Conservation (phyloP, 2,888 invertebrate genomes). For the Rhingia rostrata region DNA sequence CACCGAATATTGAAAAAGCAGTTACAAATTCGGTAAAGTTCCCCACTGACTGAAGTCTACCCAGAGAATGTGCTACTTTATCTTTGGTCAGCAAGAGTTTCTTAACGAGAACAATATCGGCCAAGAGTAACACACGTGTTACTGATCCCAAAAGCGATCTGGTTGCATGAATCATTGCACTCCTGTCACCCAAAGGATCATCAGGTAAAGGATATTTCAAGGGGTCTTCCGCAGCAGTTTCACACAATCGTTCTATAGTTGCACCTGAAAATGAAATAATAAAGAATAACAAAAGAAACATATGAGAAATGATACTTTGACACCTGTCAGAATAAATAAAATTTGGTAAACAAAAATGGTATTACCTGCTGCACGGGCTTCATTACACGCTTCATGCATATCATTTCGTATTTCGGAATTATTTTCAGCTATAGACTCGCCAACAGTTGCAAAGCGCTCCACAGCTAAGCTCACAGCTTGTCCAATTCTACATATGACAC, state of each 20-base stretch:
- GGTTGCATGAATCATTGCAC: constrained; percentile 94
- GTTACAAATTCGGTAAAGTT: constrained; percentile 99
- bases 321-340: neutral
- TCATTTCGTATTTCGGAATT: constrained; percentile 98
- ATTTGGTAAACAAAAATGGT: constrained; percentile 41
- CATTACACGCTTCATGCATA: constrained; percentile 99
- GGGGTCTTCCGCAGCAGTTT: constrained; percentile 85
- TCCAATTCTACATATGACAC: constrained; percentile 94
- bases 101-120: constrained; percentile 98
- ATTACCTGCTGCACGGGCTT: constrained; percentile 96
- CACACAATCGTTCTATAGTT: constrained; percentile 95
- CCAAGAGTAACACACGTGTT: constrained; percentile 96
- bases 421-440: constrained; percentile 99
- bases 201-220: constrained; percentile 85
- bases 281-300: neutral
- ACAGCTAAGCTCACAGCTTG: constrained; percentile 98
- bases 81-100: constrained; percentile 97
- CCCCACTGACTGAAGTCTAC: constrained; percentile 92
- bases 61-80: constrained; percentile 94
- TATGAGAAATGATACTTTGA: neutral
- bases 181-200: constrained; percentile 88
- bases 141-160: constrained; percentile 96
- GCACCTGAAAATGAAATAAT: constrained; percentile 87
- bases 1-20: constrained; percentile 98
- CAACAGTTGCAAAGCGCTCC: constrained; percentile 98